These are phyloP conservation scores for Eulithis prunata DNA, from an alignment of 2,888 invertebrate genomes.

Conservation along the genomic window DNA sequence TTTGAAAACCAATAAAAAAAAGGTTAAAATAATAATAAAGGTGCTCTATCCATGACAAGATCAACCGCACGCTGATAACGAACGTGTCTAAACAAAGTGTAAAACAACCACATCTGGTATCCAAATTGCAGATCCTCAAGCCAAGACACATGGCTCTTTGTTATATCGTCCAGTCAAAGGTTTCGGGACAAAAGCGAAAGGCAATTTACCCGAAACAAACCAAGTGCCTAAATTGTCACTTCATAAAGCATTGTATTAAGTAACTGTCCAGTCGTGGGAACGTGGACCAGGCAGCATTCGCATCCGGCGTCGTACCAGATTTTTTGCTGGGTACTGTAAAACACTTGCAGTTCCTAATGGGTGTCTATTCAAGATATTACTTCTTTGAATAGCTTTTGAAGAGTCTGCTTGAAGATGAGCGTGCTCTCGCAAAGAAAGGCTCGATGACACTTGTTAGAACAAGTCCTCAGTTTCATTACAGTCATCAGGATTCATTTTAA, in stretches of 20 bases:
- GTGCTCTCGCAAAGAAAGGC: constrained; percentile 28
- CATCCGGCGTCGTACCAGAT: constrained; percentile 77
- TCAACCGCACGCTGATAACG: constrained; percentile 38
- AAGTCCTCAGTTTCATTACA: constrained; percentile 46
- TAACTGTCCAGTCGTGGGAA: constrained; percentile 76
- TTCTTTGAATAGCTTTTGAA: constrained; percentile 51
- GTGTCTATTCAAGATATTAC: constrained; percentile 52
- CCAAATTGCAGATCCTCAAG: constrained; percentile 52
- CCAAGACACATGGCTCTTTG: constrained; percentile 73
- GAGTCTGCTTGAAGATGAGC: constrained; percentile 47
- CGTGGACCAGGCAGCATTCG: constrained; percentile 61
- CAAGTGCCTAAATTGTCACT: constrained; percentile 71
- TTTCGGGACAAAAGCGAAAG: constrained; percentile 54
- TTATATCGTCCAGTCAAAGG: constrained; percentile 41
- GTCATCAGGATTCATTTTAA: constrained; percentile 27
- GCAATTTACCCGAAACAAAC: constrained; percentile 57
- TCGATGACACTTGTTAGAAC: constrained; percentile 52
- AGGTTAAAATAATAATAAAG: neutral
- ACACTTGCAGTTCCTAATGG: constrained; percentile 73
- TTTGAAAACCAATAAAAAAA: neutral
- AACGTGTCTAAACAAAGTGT: constrained; percentile 43
- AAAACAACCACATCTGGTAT: constrained; percentile 62
- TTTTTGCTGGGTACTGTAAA: constrained; percentile 69
- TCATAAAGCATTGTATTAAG: constrained; percentile 66
- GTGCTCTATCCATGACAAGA: constrained; percentile 17